phyloP scores from a whole-genome alignment of 2,113 vertebrate genomes.

The Cochlearius cochlearius region DNA sequence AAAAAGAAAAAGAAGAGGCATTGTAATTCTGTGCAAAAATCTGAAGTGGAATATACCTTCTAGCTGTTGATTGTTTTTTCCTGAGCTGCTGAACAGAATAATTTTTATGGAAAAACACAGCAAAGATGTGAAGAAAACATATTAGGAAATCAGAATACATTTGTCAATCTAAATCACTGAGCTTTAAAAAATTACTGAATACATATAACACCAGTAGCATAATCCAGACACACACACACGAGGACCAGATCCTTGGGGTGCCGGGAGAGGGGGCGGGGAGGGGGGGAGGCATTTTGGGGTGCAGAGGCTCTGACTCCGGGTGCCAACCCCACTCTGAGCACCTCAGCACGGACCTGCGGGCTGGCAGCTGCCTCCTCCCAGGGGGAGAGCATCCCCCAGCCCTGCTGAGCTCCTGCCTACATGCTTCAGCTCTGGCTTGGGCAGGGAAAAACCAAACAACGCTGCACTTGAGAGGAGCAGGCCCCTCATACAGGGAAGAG shows the following conservation, averaged over 20 bases:
- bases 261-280: fast-evolving
- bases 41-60: neutral
- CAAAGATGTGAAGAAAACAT: conserved; percentile 29
- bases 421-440: neutral
- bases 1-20: neutral
- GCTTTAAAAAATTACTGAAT: neutral
- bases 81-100: conserved; percentile 27
- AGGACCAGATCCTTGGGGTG: neutral
- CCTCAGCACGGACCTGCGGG: neutral
- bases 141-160: conserved; percentile 43
- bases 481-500: neutral
- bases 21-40: conserved; percentile 16
- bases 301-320: neutral
- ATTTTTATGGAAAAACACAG: conserved; percentile 20
- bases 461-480: fast-evolving
- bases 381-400: fast-evolving
- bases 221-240: fast-evolving
- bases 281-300: neutral
- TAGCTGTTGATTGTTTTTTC: conserved; percentile 33
- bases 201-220: neutral
- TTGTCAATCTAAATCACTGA: conserved; percentile 35
- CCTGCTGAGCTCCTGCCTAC: neutral
- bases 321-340: neutral
- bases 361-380: neutral
- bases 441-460: neutral